Conservation (phyloP, 2,888 invertebrate species). For the Cheilosia urbana region DNA sequence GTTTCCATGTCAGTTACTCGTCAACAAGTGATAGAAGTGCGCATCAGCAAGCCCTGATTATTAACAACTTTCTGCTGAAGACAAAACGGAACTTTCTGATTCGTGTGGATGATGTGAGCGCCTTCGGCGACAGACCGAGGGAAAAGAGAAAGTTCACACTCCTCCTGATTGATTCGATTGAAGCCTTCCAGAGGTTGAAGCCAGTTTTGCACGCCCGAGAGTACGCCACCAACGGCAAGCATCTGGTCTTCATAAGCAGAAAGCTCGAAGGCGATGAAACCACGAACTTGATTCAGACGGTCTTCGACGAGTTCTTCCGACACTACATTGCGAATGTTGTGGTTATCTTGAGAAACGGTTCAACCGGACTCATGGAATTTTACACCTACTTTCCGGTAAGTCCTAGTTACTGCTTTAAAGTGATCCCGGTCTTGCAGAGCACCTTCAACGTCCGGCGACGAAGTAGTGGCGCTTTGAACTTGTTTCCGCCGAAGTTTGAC, state of each 20-base stretch:
- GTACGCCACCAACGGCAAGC: constrained; percentile 49
- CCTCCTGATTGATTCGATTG: constrained; percentile 40
- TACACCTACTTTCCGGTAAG: constrained; percentile 52
- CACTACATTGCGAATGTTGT: constrained; percentile 42
- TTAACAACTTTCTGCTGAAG: constrained; percentile 43
- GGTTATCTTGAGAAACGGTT: constrained; percentile 33
- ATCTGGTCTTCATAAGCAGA: constrained; percentile 41
- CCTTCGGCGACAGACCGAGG: not conserved
- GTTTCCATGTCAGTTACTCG: constrained; percentile 41
- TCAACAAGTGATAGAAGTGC: constrained; percentile 19
- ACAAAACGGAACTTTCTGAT: not conserved
- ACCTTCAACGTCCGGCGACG: constrained; percentile 15
- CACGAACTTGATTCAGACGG: constrained; percentile 6
- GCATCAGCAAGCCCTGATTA: constrained; percentile 29
- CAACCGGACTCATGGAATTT: constrained; percentile 32
- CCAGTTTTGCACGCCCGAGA: constrained; percentile 11
- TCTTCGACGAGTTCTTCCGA: constrained; percentile 40
- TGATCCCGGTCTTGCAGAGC: constrained; percentile 46
- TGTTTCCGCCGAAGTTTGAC: constrained; percentile 52
- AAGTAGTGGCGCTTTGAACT: not conserved
- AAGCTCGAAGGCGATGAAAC: not conserved
- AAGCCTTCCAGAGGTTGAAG: constrained; percentile 10
- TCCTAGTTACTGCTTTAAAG: constrained; percentile 41
- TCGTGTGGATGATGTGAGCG: constrained; percentile 34
- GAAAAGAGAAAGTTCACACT: constrained; percentile 31